Percentiles rank a stretch among this genome's conserved stretches.
These are phyloP conservation scores for Lagopus leucura DNA, from an alignment of 2,113 vertebrate species.

Conservation along the genomic window DNA sequence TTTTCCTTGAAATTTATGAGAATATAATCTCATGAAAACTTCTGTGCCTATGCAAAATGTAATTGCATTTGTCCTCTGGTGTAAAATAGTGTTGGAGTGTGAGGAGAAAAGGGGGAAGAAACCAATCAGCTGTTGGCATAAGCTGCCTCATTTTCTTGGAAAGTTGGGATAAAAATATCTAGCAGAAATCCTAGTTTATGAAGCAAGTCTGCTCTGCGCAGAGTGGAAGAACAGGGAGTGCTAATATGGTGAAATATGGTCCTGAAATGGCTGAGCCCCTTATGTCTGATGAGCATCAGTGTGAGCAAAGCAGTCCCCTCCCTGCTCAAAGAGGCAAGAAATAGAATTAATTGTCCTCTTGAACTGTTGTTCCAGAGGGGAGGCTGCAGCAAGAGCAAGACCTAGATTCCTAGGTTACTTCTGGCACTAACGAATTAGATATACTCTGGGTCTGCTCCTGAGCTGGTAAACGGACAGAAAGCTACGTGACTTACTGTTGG, in stretches of 20 bases:
- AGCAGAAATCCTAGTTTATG: neutral
- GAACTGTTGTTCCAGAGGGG: neutral
- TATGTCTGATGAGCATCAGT: neutral
- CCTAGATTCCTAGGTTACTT: neutral
- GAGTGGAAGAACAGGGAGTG: neutral
- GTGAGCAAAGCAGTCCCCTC: neutral
- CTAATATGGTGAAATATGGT: neutral
- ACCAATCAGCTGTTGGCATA: neutral
- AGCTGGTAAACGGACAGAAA: neutral
- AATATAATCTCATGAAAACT: neutral
- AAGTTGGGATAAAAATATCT: constrained; percentile 3
- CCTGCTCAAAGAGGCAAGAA: fast-evolving
- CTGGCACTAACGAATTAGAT: neutral
- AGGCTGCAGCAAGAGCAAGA: neutral
- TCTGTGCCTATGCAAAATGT: neutral
- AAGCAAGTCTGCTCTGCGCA: neutral
- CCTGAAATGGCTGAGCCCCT: neutral
- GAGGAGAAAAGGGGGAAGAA: neutral
- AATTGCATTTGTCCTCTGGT: neutral
- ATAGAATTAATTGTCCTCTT: neutral
- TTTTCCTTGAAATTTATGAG: neutral
- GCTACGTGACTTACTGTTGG: neutral
- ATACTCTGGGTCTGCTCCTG: neutral
- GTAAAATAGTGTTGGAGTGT: neutral
- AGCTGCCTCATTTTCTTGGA: neutral